A percentile compares a stretch with the other conserved stretches of the same genome.
Conservation (phyloP, 2,113 vertebrate species). For the Balaeniceps rex region DNA sequence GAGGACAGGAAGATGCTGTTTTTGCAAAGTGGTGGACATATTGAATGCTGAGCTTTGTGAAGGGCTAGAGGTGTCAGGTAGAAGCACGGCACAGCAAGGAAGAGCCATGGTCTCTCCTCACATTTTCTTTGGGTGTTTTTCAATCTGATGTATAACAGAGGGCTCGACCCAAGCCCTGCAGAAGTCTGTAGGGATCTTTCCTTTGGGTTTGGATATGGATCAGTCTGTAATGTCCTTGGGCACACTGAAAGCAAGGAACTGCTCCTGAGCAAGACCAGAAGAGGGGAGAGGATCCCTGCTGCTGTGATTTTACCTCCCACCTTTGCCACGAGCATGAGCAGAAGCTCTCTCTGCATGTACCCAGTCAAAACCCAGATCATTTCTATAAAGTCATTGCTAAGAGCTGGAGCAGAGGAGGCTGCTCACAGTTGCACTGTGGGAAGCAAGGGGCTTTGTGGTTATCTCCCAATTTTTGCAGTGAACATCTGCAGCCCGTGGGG, state of each 20-base stretch:
- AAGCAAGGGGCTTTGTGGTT: slow-evolving; percentile 6
- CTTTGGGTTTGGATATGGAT: not conserved
- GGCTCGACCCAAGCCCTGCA: not conserved
- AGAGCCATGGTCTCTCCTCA: not conserved
- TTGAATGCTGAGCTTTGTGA: not conserved
- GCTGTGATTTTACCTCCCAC: not conserved
- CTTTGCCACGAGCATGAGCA: not conserved
- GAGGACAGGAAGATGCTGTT: not conserved
- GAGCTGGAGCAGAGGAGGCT: slow-evolving; percentile 27
- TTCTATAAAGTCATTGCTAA: not conserved
- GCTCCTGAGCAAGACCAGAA: not conserved
- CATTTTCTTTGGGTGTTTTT: not conserved
- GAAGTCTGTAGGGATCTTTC: not conserved
- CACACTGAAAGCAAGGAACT: not conserved
- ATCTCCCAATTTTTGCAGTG: slow-evolving; percentile 53
- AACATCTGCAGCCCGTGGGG: slow-evolving; percentile 45
- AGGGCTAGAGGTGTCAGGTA: not conserved
- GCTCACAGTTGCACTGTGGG: not conserved
- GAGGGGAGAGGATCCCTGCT: not conserved
- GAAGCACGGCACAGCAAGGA: not conserved
- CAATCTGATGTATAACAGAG: not conserved
- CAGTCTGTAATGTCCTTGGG: not conserved
- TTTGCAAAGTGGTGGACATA: not conserved
- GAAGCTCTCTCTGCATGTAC: not conserved
- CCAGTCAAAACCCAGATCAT: not conserved